Evolutionary conservation across 1,140 invertebrate genomes (phyloP), one percentile per base, ranked within the genome.

Genomic region (Littorina saxatilis): DNA sequence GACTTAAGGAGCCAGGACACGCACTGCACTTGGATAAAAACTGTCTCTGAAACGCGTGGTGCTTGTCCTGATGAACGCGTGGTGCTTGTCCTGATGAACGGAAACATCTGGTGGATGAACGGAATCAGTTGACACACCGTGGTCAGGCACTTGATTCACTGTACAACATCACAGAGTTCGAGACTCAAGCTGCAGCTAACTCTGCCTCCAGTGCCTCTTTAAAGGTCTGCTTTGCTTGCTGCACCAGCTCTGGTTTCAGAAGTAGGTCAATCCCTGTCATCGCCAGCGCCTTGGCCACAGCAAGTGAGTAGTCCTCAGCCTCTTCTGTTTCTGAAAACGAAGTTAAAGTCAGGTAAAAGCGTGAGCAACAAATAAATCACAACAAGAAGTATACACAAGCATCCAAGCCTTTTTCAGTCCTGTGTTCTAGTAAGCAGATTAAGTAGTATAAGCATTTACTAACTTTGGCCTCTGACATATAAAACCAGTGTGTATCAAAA

Each of bases 221-320:
- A 52, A 88, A 88, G 29, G 84, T 81, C 37, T 73, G 73, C 52
- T 81, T 75, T 2, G 86, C 80, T 52, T 81, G 58, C 23, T 81
- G 43, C 13, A 86, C 27, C 23, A 88, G 68, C 13, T 77, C 40
- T 9, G 80, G 81, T 40, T 84, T 79, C n/a, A 47, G 55, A 29
- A 84, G 80, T 0, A 88, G n/a, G 55, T 88, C 86, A 15, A 91
- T 50, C 27, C 82, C 85, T 23, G 88, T 88, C 76, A 90, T 80
- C 11, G 91, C 91, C 74, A 92, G 84, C 27, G 86, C 82, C 74
- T 89, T 90, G 13, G 89, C 89, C 20, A 87, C 82, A 37, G 78
- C 80, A 9, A 91, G 80, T 27, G 90, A 88, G 17, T 83, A 85
- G 15, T 58, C 47, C 74, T 91, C 88, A 55, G 91, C 91, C 50